Base-by-base conservation (phyloP, 2,113 vertebrate species). In the Epinephelus cyanopodus region DNA sequence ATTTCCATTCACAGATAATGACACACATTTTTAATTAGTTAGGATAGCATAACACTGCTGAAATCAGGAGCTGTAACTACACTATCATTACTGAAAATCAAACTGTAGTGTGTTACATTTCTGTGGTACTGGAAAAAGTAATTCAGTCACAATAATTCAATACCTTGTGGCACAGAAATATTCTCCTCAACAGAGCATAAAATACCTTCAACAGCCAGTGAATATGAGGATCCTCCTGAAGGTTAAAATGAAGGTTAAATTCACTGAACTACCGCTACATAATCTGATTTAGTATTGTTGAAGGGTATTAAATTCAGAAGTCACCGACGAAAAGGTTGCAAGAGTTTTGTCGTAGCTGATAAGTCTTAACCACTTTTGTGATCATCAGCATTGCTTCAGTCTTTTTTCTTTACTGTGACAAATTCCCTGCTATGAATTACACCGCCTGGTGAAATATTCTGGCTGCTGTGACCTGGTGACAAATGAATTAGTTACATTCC, bases 401-500 rank as follows among this genome's bases (percentile, higher is more conserved):
- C 37, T 65, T 77, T 74, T 76, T 56, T 72, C n/a, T 54, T 53
- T 48, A 45, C 73, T 75, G n/a, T 83, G 33, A 76, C 33, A 74
- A 52, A 81, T 62, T 70, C 19, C 13, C n/a, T 68, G 66, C 58
- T 48, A 27, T 87, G 72, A 71, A 87, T 77, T 68, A 74, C 69
- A 64, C n/a, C 57, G 64, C 54, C 74, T 61, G 67, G 39, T 76
- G 65, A 72, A 83, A 77, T 79, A 60, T 54, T 70, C 57, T 71
- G 62, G 57, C 77, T 63, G 18, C 62, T 79, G 66, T 80, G 82
- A 82, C 83, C 85, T 60, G 67, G 66, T 83, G 84, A 82, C 82
- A 82, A 88, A 92, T 89, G 68, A 82, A 89, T 89, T 82, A 87
- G 82, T 73, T 85, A 62, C 74, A 87, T 85, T 83, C 71, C 61